Evolutionary conservation across 2,113 vertebrate genomes (phyloP).

Genomic region (Pimephales promelas): DNA sequence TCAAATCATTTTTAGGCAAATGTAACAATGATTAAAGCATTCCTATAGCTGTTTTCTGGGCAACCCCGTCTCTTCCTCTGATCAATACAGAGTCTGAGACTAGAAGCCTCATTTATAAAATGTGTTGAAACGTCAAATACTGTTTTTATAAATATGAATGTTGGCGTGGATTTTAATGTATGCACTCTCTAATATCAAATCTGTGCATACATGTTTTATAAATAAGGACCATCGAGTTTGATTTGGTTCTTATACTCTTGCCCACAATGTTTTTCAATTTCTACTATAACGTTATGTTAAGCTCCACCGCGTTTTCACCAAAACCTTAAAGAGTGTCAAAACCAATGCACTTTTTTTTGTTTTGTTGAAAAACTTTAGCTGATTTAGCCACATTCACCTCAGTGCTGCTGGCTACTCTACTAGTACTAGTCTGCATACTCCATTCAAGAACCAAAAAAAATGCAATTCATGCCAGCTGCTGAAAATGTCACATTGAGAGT

Average conservation of each 20-base stretch:
- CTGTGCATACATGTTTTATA: too few relatives aligned
- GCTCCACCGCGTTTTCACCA: neutral
- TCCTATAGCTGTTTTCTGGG: constrained; percentile 12
- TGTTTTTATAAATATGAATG: too few relatives aligned
- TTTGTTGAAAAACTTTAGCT: neutral
- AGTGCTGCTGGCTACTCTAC: neutral
- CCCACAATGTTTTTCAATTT: neutral
- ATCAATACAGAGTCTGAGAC: neutral
- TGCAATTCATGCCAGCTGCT: constrained; percentile 68
- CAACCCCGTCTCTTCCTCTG: neutral
- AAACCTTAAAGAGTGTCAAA: neutral
- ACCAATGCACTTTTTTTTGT: neutral
- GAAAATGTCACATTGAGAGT: constrained; percentile 70
- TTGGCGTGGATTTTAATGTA: too few relatives aligned
- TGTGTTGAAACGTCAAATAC: too few relatives aligned
- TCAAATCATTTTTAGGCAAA: too few relatives aligned
- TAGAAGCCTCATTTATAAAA: neutral
- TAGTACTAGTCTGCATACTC: neutral
- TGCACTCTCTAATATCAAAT: too few relatives aligned
- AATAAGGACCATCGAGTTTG: neutral
- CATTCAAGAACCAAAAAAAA: constrained; percentile 59
- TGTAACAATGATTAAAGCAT: constrained; percentile 28
- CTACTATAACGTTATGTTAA: neutral
- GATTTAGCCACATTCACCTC: neutral
- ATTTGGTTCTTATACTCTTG: neutral